Evolutionary conservation across 1,140 invertebrate genomes (phyloP), one percentile per base, ranked within the genome.

Genomic region (Drosophila bipectinata): DNA sequence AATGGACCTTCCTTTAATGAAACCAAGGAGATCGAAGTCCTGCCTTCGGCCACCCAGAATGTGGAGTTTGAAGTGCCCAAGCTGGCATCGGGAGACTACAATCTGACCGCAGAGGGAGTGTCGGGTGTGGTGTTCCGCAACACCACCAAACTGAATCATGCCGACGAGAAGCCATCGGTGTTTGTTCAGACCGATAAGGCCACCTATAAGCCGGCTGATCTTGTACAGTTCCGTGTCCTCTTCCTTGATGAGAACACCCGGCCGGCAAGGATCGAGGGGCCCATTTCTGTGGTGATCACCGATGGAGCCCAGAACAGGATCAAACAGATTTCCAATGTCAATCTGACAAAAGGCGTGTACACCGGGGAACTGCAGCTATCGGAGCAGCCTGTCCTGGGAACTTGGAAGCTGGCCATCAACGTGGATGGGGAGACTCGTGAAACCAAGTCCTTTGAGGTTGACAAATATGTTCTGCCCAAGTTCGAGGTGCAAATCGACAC

Each of bases 151-250:
- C 82, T 98, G 1, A 92, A 94, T 3, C 98, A 95, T 91, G 93
- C 96, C n/a, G 94, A 95, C 51, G 97, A 98, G 91, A 97, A 96
- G 79, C 96, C 97, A 74, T 97, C 97, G 7, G 94, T 98, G 1
- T 98, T 98, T 78, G 95, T 99, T 71, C 98, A 99, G 92, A 98
- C 98, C 0, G 98, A 99, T 92, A 97, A 98, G 92, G 95, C 96
- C 1, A 96, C 98, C 59, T 99, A 99, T 91, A 97, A 98, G 90
- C 98, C 98, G 0, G 95, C 96, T 9, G 95, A 96, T 83, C 94
- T 94, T 66, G 95, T 99, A 6, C 94, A 96, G 83, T 99, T 98
- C 85, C 94, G 98, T 71, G 95, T 96, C n/a, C 93, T 99, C 30
- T 93, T 97, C 24, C 92, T 98, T 21, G 95, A 97, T 91, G 94